Evolutionary conservation across 1,140 invertebrate species (phyloP).

Genomic region (Drosophila repleta): DNA sequence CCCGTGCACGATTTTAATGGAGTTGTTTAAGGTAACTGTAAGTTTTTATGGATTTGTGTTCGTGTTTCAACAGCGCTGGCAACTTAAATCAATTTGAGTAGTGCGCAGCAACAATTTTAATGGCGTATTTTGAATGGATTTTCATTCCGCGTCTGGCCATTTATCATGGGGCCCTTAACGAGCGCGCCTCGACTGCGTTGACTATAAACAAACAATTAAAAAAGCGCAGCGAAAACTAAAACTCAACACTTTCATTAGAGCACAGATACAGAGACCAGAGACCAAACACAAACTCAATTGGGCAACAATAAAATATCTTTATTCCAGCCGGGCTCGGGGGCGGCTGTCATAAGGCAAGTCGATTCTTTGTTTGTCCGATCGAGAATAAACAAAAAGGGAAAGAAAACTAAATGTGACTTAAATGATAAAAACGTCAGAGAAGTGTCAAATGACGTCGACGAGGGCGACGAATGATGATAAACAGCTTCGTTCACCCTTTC

Average conservation of each 20-base stretch:
- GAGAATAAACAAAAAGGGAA: conserved; percentile 36
- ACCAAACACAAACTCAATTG: conserved; percentile 54
- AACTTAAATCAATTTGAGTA: conserved; percentile 79
- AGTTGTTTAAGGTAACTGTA: conserved; percentile 68
- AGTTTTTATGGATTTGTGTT: conserved; percentile 74
- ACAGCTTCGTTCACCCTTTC: conserved; percentile 49
- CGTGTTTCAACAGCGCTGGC: conserved; percentile 57
- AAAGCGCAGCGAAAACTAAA: conserved; percentile 71
- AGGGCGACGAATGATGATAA: conserved; percentile 81
- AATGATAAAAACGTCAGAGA: conserved; percentile 80
- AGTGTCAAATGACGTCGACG: conserved; percentile 76
- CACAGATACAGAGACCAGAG: conserved; percentile 41
- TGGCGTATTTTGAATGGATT: conserved; percentile 70
- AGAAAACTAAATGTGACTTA: conserved; percentile 68
- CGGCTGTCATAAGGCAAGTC: conserved; percentile 57
- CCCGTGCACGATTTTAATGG: conserved; percentile 51
- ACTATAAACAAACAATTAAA: conserved; percentile 82
- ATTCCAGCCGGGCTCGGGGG: conserved; percentile 27
- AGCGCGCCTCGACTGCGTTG: conserved; percentile 58
- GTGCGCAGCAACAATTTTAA: conserved; percentile 54
- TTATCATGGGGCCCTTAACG: conserved; percentile 74
- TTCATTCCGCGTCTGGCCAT: conserved; percentile 62
- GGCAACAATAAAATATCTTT: conserved; percentile 78
- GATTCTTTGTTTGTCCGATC: conserved; percentile 45
- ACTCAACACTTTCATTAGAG: conserved; percentile 79